These are phyloP conservation scores for Pogonophryne albipinna DNA, from an alignment of 2,797 vertebrate species.

Conservation along the genomic window DNA sequence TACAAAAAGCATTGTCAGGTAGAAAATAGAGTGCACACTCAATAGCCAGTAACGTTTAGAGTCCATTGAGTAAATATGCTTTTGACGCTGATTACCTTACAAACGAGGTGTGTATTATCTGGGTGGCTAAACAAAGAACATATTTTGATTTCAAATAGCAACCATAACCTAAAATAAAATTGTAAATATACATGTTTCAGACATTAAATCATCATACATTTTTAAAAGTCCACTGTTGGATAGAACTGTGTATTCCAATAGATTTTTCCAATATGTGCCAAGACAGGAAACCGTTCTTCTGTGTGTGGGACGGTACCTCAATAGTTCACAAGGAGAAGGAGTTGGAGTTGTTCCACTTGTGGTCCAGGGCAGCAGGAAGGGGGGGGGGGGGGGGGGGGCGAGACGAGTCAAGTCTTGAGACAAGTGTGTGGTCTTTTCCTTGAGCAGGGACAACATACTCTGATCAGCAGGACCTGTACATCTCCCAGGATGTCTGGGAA, in stretches of 20 bases:
- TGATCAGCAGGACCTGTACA: constrained; percentile 28
- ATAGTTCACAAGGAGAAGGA: constrained; percentile 47
- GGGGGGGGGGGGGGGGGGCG: constrained; percentile 48
- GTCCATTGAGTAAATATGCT: not conserved
- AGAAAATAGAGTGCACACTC: constrained; percentile 2
- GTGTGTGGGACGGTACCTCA: constrained; percentile 27
- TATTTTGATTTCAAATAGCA: not conserved
- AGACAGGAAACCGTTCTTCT: constrained; percentile 63
- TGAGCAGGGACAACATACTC: constrained; percentile 38
- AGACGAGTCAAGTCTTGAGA: constrained; percentile 26
- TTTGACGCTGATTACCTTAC: constrained; percentile 4
- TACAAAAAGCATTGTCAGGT: constrained; percentile 28
- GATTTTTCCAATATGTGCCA: constrained; percentile 60
- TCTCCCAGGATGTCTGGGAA: constrained; percentile 58
- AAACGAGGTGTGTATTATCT: not conserved
- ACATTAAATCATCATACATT: not conserved
- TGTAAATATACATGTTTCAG: not conserved
- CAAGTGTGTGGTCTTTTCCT: constrained; percentile 26
- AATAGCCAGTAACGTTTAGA: not conserved
- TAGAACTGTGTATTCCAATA: constrained; percentile 49
- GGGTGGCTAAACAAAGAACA: not conserved
- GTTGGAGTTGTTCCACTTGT: constrained; percentile 32
- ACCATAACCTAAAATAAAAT: not conserved
- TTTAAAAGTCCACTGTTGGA: constrained; percentile 18
- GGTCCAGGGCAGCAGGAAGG: constrained; percentile 48